Evolutionary conservation across 2,113 vertebrate species (phyloP), one percentile per base, ranked within the genome.

Genomic region (Dromas ardeola): DNA sequence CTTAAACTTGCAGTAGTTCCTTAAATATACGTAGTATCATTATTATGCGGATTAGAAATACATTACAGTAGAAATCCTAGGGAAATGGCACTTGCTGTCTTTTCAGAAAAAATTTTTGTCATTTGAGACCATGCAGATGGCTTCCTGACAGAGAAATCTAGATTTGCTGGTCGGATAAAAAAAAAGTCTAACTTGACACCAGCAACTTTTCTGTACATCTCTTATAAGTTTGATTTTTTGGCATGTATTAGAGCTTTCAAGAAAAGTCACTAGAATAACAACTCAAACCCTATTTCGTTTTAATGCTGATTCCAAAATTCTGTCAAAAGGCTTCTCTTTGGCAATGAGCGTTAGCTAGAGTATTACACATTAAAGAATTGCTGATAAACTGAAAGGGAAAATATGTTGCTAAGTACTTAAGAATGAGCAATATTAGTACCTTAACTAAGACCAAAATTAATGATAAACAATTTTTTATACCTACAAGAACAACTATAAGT

Each of bases 71-170:
- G 52, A 81, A 88, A 83, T 43, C 23, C n/a, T 8, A 5, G 19
- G 61, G 56, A 73, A 88, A 26, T 55, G 14, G 14, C 56, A 69
- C 52, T 95, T 91, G 42, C 55, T 83, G 26, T 49, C 21, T 90
- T 87, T 70, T 76, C 50, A 76, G 61, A 36, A 73, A 40, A 72
- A 38, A 32, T 9, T 21, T 30, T 81, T 79, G 32, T 74, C 77
- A 82, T 80, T 81, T 84, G 53, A 92, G 52, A 84, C 26, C 0
- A 2, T 56, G 47, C 72, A 95, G 86, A 89, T 61, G 61, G 72
- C 62, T 86, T 86, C 50, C 47, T 95, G 59, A 86, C 76, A 93
- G 45, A 88, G 58, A 90, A 93, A 95, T 81, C 34, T 63, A 88
- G 63, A 95, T 89, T 87, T 82, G 13, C 66, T 58, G 65, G 63